Base-by-base conservation (phyloP, 1,140 invertebrate species). In the Brachionus rotundiformis region DNA sequence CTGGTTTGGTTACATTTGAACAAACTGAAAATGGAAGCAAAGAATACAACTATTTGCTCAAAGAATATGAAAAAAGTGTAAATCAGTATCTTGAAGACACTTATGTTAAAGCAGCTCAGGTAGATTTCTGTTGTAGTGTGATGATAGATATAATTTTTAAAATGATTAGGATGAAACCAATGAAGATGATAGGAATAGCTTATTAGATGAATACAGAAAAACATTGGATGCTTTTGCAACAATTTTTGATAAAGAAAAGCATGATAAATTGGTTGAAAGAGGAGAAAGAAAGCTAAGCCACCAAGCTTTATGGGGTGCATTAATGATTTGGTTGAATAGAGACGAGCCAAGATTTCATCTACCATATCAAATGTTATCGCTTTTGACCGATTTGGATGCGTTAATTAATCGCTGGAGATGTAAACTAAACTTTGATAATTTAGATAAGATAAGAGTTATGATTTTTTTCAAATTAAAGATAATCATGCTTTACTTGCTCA, bases 401-500 rank as follows among this genome's bases (percentile, higher is more conserved):
- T 90, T 98, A 65, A 94, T 99, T 83, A 98, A 95, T n/a, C 98
- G 98, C 89, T 99, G 97, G 97, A 91, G 97, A 89, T 98, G 96
- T 98, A 91, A 93, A 93, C 90, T 0, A 49, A 19, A 19, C 75
- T 11, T n/a, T n/a, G n/a, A n/a, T n/a, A n/a, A n/a, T n/a, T n/a
- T n/a, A n/a, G n/a, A n/a, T n/a, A n/a, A n/a, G n/a, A n/a, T n/a
- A n/a, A n/a, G n/a, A n/a, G n/a, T n/a, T 11, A 33, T 16, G 25
- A 11, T 36, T 19, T 23, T 16, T 77, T 81, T 84, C 84, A 83
- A 84, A 89, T n/a, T n/a, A n/a, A 84, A 98, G 96, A 98, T 88
- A 98, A 98, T 89, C 97, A 99, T 86, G 94, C 98, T 23, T 92
- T 97, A 83, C 93, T 99, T 92, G 97, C 98, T n/a, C 96, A 98